phyloP scores from a whole-genome alignment of 2,888 invertebrate species.

The Rhopalosiphum nymphaeae region DNA sequence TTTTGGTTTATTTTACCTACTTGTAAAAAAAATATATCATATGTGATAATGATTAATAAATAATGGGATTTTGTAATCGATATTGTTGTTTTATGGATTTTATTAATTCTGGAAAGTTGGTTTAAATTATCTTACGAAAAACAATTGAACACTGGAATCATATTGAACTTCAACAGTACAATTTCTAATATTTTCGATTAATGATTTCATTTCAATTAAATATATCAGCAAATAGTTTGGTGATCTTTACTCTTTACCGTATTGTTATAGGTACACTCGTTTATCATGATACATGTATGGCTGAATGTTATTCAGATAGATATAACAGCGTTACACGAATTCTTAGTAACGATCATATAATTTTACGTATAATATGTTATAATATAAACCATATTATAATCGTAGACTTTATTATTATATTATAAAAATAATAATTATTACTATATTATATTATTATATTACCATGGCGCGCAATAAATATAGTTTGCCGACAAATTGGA shows the following conservation, averaged over 20 bases:
- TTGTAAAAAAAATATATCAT: too few relatives aligned
- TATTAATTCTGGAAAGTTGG: background rate
- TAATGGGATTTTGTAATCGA: background rate
- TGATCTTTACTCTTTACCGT: background rate
- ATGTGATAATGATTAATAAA: background rate
- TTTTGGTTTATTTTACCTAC: too few relatives aligned
- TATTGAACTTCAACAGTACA: background rate
- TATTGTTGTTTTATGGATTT: background rate
- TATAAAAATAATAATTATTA: too few relatives aligned
- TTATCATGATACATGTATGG: background rate
- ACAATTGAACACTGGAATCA: background rate
- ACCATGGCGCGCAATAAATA: background rate
- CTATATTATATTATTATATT: background rate
- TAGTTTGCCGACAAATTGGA: constrained; percentile 2
- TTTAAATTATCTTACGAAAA: background rate
- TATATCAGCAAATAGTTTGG: background rate
- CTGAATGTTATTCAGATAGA: background rate
- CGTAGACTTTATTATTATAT: background rate
- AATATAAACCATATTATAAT: background rate
- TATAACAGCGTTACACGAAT: background rate
- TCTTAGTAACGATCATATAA: background rate
- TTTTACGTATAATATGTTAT: background rate
- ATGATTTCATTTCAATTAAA: background rate
- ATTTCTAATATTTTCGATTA: background rate
- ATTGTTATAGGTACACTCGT: background rate